Evolutionary conservation across 2,797 vertebrate species (phyloP).

Genomic region (Centropyge bicolor): DNA sequence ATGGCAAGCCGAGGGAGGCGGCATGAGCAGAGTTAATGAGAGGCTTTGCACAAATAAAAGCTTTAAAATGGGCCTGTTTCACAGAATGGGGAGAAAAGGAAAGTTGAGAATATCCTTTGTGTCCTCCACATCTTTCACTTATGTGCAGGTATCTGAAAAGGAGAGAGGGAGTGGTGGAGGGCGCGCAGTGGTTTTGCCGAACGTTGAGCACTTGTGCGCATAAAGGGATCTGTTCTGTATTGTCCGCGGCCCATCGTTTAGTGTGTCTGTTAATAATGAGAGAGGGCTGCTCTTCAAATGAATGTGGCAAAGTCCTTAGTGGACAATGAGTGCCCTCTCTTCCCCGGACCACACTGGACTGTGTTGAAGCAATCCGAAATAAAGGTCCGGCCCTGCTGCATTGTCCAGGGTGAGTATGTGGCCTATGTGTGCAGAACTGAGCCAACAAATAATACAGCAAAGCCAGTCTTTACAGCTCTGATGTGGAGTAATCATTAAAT

Average conservation of each 20-base stretch:
- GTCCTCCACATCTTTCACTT: constrained; percentile 82
- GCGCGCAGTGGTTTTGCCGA: constrained; percentile 76
- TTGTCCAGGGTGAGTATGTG: constrained; percentile 69
- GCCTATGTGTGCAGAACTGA: constrained; percentile 58
- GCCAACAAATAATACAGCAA: constrained; percentile 59
- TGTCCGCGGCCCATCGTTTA: constrained; percentile 85
- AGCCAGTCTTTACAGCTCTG: constrained; percentile 14
- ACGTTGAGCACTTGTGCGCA: constrained; percentile 85
- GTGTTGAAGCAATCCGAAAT: constrained; percentile 82
- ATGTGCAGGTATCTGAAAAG: constrained; percentile 89
- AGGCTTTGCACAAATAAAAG: constrained; percentile 88
- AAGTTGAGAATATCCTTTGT: constrained; percentile 90
- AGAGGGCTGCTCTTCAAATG: constrained; percentile 83
- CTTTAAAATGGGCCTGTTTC: constrained; percentile 85
- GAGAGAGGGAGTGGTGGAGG: constrained; percentile 71
- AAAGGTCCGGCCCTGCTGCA: constrained; percentile 74
- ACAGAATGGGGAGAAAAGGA: constrained; percentile 81
- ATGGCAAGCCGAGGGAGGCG: constrained; percentile 89
- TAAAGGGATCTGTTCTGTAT: constrained; percentile 87
- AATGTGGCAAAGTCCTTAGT: constrained; percentile 85
- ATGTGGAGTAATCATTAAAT: constrained; percentile 22
- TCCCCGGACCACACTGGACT: constrained; percentile 80
- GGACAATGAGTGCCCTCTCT: constrained; percentile 85
- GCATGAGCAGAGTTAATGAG: constrained; percentile 99
- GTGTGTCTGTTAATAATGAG: constrained; percentile 88